A percentile compares a stretch with the other conserved stretches of the same genome.
Conservation (phyloP, 2,888 invertebrate species). For the Drosophila affinis region DNA sequence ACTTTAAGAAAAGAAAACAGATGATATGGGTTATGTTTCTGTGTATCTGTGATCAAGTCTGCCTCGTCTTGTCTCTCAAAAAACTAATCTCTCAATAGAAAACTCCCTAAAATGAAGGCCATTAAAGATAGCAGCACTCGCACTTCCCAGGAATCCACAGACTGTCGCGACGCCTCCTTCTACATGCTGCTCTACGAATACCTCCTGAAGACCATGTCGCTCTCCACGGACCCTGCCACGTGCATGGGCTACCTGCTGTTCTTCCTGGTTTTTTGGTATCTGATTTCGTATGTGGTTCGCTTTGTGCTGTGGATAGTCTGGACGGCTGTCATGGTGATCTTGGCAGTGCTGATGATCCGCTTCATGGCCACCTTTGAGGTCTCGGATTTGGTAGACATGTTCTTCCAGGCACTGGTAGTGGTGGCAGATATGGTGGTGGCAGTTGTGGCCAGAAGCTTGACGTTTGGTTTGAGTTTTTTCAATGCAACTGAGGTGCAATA, state of each 20-base stretch:
- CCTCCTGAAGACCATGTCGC: conserved; percentile 56
- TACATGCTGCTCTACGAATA: conserved; percentile 63
- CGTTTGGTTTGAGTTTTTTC: background rate
- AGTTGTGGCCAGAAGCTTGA: conserved; percentile 1
- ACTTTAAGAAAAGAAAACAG: too few species aligned
- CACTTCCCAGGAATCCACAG: background rate
- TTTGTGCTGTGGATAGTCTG: conserved; percentile 68
- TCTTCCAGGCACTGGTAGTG: background rate
- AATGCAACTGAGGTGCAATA: background rate
- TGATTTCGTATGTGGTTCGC: conserved; percentile 59
- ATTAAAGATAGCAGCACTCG: background rate
- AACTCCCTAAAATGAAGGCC: background rate
- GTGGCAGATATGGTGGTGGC: conserved; percentile 1
- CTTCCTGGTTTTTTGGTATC: conserved; percentile 70
- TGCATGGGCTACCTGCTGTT: conserved; percentile 66
- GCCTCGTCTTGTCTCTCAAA: background rate
- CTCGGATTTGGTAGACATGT: conserved; percentile 23
- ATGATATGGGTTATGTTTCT: too few species aligned
- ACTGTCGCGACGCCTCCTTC: conserved; percentile 37
- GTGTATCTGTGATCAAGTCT: background rate
- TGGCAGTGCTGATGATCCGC: conserved; percentile 54
- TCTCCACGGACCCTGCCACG: conserved; percentile 61
- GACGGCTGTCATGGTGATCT: conserved; percentile 64
- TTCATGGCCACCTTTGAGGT: conserved; percentile 18
- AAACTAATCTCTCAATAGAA: background rate